Conservation (phyloP, 1,140 invertebrate species). For the Orius laevigatus region DNA sequence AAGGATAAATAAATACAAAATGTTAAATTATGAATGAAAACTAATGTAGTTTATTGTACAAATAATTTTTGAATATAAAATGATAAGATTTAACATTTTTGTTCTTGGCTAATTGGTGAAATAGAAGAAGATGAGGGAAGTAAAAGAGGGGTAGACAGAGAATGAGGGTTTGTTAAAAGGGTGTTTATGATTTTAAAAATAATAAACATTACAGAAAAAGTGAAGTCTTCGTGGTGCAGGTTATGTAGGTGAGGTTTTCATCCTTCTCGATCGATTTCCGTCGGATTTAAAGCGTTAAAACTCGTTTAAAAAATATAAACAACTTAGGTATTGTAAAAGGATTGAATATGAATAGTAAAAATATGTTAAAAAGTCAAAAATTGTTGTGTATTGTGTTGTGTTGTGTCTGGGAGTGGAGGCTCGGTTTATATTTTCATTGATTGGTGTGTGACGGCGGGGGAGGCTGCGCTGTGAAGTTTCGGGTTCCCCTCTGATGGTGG, state of each 20-base stretch:
- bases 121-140: too few relatives aligned
- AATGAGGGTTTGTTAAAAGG: too few relatives aligned
- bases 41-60: too few relatives aligned
- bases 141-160: too few relatives aligned
- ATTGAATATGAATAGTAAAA: background rate
- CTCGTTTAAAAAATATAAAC: conserved; percentile 6
- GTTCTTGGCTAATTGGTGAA: too few relatives aligned
- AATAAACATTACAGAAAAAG: too few relatives aligned
- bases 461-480: conserved; percentile 12
- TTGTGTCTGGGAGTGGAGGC: conserved; percentile 8
- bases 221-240: background rate
- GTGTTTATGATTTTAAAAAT: too few relatives aligned
- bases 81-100: too few relatives aligned
- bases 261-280: conserved; percentile 1
- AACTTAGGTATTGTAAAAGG: conserved; percentile 2
- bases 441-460: conserved; percentile 16
- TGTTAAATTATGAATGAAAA: too few relatives aligned
- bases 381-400: conserved; percentile 12
- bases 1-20: too few relatives aligned
- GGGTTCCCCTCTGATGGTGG: conserved; percentile 6
- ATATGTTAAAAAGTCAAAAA: background rate
- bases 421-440: conserved; percentile 23
- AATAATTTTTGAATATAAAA: too few relatives aligned
- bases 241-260: conserved; percentile 7
- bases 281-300: background rate